A percentile compares a stretch with the other conserved stretches of the same genome.
Conservation (phyloP, 2,888 invertebrate species). For the Eristalis pertinax region DNA sequence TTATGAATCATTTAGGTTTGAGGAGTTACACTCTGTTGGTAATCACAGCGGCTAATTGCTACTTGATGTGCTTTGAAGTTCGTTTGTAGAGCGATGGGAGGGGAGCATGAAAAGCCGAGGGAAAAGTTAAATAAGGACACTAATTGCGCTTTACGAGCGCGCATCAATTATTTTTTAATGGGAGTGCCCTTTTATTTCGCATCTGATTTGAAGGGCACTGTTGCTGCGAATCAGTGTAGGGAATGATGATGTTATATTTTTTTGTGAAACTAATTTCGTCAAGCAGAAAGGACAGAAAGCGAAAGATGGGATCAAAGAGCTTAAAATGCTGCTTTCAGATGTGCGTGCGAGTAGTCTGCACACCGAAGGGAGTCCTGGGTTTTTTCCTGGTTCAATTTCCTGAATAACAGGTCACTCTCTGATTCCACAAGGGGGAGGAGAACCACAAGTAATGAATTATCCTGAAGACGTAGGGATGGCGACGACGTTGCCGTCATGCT, state of each 20-base stretch:
- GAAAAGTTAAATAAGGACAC: constrained; percentile 11
- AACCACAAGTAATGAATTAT: no score
- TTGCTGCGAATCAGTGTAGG: background rate
- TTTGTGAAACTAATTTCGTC: background rate
- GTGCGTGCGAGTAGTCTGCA: no score
- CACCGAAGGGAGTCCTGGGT: no score
- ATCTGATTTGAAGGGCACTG: background rate
- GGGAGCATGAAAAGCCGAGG: background rate
- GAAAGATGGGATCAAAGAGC: background rate
- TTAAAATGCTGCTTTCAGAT: background rate
- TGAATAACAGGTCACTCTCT: no score
- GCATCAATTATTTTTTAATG: constrained; percentile 37
- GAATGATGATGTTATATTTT: background rate
- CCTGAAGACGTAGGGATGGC: no score
- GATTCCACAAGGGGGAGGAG: no score
- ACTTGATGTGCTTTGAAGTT: constrained; percentile 4
- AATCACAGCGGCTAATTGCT: background rate
- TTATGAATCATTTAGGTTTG: background rate
- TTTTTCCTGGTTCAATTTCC: no score
- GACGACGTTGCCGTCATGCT: no score
- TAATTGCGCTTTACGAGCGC: constrained; percentile 12
- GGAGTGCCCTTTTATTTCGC: background rate
- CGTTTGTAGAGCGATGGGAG: background rate
- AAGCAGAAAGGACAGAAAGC: background rate
- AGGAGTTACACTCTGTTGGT: background rate